These are phyloP conservation scores for Brachyrhaphis roseni DNA, from an alignment of 2,797 vertebrate genomes.

Conservation along the genomic window DNA sequence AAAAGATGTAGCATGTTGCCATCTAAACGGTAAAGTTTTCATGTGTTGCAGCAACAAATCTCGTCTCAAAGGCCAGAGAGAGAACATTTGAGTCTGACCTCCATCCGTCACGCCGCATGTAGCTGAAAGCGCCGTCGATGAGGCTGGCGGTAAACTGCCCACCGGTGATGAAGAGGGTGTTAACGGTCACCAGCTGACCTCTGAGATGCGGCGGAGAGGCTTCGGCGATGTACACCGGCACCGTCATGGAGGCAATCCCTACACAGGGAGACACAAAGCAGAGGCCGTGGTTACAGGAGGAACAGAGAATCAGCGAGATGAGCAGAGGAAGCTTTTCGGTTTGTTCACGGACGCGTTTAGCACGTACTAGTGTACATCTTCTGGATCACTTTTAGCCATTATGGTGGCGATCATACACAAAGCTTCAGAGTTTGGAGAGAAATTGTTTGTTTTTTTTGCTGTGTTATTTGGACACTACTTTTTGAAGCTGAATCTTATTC, in stretches of 20 bases:
- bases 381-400: not conserved
- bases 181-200: constrained; percentile 95
- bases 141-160: constrained; percentile 96
- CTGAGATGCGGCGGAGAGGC: constrained; percentile 92
- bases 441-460: not conserved
- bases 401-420: not conserved
- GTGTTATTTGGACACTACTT: not conserved
- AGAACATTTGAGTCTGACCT: constrained; percentile 80
- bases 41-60: not conserved
- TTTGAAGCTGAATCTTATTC: not conserved
- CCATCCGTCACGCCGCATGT: constrained; percentile 92
- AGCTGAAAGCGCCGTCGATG: constrained; percentile 96
- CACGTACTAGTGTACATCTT: not conserved
- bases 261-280: constrained; percentile 1
- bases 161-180: constrained; percentile 97
- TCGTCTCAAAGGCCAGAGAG: not conserved
- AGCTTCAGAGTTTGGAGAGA: not conserved
- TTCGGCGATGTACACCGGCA: constrained; percentile 97
- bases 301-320: not conserved
- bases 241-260: constrained; percentile 98
- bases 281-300: not conserved
- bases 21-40: not conserved
- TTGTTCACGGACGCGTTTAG: not conserved
- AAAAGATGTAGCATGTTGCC: not conserved
- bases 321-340: not conserved